Percentiles rank a stretch among this genome's conserved stretches.
Evolutionary conservation across 2,888 invertebrate genomes (phyloP).

Genomic region (Pardosa pseudoannulata): DNA sequence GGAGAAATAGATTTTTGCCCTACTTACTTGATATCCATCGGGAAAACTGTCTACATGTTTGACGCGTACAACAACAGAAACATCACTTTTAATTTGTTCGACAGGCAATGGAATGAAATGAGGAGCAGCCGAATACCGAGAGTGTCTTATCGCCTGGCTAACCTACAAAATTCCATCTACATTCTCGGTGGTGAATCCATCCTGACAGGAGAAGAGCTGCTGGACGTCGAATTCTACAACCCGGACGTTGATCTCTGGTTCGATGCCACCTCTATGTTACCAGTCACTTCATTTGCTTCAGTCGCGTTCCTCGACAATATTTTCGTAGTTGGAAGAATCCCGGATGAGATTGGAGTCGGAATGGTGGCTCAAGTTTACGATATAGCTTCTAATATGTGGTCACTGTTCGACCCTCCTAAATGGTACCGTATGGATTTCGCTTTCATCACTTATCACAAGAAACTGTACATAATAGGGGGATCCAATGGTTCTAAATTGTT

Average conservation of each 20-base stretch:
- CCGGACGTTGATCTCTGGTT: neutral
- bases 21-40: constrained; percentile 1
- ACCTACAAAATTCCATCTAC: neutral
- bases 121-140: neutral
- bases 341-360: neutral
- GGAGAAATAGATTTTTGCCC: neutral
- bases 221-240: constrained; percentile 24
- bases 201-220: neutral
- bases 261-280: constrained; percentile 1
- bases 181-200: constrained; percentile 7
- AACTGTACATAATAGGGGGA: constrained; percentile 34
- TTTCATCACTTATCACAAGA: neutral
- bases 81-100: neutral
- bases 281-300: neutral
- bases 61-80: constrained; percentile 17
- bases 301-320: constrained; percentile 1
- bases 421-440: constrained; percentile 14
- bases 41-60: constrained; percentile 28
- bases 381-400: constrained; percentile 7
- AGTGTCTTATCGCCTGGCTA: neutral
- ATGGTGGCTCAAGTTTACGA: constrained; percentile 41
- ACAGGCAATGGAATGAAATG: constrained; percentile 3
- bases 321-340: constrained; percentile 19
- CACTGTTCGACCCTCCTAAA: neutral
- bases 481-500: neutral